Percentiles rank a stretch among this genome's conserved stretches.
Evolutionary conservation across 2,113 vertebrate genomes (phyloP).

Genomic region (Caranx ignobilis): DNA sequence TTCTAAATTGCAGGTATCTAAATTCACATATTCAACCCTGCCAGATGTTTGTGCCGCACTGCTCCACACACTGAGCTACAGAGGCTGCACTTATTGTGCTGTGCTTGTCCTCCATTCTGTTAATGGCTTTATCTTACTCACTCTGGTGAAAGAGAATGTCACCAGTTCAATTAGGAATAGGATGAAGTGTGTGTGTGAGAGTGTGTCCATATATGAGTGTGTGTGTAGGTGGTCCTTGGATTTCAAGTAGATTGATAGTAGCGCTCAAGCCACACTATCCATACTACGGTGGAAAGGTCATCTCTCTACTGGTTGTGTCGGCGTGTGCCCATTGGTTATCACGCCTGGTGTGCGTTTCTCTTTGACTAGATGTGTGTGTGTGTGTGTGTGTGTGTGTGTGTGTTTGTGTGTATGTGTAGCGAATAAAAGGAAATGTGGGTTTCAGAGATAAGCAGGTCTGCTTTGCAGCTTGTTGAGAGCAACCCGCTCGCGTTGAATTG

Average conservation of each 20-base stretch:
- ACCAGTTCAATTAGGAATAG: slow-evolving; percentile 64
- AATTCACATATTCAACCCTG: slow-evolving; percentile 39
- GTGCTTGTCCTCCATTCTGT: slow-evolving; percentile 59
- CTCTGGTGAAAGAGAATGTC: slow-evolving; percentile 65
- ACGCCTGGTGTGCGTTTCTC: slow-evolving; percentile 35
- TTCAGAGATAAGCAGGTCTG: slow-evolving; percentile 66
- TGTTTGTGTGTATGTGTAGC: slow-evolving; percentile 22
- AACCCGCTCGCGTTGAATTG: slow-evolving; percentile 47
- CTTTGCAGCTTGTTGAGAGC: slow-evolving; percentile 52
- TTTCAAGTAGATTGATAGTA: slow-evolving; percentile 63
- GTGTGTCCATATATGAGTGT: background rate
- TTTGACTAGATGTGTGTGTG: slow-evolving; percentile 29
- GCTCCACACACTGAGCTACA: slow-evolving; percentile 41
- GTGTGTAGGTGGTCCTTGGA: slow-evolving; percentile 35
- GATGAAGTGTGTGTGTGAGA: slow-evolving; percentile 15
- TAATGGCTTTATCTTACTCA: slow-evolving; percentile 70
- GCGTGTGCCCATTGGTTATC: slow-evolving; percentile 11
- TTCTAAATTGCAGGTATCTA: slow-evolving; percentile 1
- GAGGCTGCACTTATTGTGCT: slow-evolving; percentile 55
- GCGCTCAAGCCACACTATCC: slow-evolving; percentile 28
- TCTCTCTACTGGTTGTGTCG: slow-evolving; percentile 12
- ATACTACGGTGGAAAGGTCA: slow-evolving; percentile 56
- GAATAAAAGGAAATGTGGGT: slow-evolving; percentile 70
- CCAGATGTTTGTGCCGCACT: slow-evolving; percentile 42
- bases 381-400: slow-evolving; percentile 29